Evolutionary conservation across 2,113 vertebrate species (phyloP).

Genomic region (Brachionichthys hirsutus): DNA sequence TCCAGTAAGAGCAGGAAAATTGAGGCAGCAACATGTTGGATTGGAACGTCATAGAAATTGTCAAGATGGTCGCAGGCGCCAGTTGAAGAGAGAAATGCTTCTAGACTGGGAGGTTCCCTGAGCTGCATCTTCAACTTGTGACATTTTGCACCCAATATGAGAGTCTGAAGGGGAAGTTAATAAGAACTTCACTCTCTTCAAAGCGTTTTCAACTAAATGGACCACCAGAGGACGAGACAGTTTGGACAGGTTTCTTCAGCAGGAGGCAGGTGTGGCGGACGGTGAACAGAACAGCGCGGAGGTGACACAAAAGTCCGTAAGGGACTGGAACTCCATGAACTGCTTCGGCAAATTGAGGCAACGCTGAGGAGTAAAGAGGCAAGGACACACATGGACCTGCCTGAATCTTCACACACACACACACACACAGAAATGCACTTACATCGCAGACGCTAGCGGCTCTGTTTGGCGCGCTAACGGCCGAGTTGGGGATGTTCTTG

Average conservation of each 20-base stretch:
- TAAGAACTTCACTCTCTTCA: conserved; percentile 38
- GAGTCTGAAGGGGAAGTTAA: conserved; percentile 56
- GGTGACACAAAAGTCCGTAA: conserved; percentile 25
- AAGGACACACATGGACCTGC: neutral
- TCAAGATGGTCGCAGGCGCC: conserved; percentile 34
- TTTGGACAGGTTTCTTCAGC: conserved; percentile 48
- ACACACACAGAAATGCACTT: conserved; percentile 62
- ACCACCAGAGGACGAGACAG: conserved; percentile 39
- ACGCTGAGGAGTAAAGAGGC: neutral
- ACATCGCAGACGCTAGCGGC: conserved; percentile 84
- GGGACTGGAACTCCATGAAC: conserved; percentile 31
- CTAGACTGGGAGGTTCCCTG: conserved; percentile 7
- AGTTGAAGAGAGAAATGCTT: conserved; percentile 10
- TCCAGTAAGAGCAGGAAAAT: conserved; percentile 36
- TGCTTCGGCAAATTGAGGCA: conserved; percentile 7
- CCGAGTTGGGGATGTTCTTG: conserved; percentile 74
- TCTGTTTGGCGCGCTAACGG: conserved; percentile 65
- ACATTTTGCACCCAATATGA: conserved; percentile 47
- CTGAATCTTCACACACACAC: neutral
- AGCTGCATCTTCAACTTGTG: conserved; percentile 40
- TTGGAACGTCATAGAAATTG: conserved; percentile 55
- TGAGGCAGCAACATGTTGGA: conserved; percentile 53
- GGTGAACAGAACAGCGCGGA: conserved; percentile 24
- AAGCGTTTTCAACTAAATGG: conserved; percentile 37
- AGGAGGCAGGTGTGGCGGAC: conserved; percentile 32